phyloP scores from a whole-genome alignment of 2,113 vertebrate genomes.

The Monarcha castaneiventris region DNA sequence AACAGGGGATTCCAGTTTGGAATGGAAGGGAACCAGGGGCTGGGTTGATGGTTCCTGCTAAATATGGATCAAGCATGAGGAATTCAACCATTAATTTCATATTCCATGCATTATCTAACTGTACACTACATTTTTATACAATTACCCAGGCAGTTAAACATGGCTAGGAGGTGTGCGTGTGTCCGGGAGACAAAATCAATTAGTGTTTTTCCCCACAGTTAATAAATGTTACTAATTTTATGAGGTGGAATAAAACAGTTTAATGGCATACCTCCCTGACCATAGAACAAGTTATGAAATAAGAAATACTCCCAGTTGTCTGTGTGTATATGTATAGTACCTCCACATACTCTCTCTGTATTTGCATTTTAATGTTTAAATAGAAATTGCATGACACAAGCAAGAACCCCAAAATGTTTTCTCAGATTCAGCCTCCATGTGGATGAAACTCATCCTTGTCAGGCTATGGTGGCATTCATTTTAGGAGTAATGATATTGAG shows the following conservation, averaged over 20 bases:
- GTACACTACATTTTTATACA: neutral
- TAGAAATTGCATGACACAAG: neutral
- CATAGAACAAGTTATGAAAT: neutral
- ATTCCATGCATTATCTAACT: neutral
- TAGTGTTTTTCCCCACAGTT: neutral
- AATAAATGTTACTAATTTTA: conserved; percentile 24
- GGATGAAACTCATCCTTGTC: neutral
- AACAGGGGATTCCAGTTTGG: neutral
- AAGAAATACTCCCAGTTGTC: neutral
- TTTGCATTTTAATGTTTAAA: neutral
- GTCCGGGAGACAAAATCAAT: conserved; percentile 15
- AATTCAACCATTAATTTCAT: neutral
- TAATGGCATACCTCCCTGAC: neutral
- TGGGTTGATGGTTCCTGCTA: neutral
- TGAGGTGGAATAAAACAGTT: conserved; percentile 4
- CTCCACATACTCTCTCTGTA: neutral
- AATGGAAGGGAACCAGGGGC: neutral
- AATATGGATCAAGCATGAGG: neutral
- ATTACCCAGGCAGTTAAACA: neutral
- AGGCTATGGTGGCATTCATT: neutral
- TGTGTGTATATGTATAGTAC: neutral
- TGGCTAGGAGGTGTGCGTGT: neutral
- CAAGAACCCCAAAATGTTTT: neutral
- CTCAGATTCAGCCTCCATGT: neutral
- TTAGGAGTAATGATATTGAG: neutral